Evolutionary conservation across 2,113 vertebrate species (phyloP), one percentile per base, ranked within the genome.

Genomic region (Tiliqua scincoides): DNA sequence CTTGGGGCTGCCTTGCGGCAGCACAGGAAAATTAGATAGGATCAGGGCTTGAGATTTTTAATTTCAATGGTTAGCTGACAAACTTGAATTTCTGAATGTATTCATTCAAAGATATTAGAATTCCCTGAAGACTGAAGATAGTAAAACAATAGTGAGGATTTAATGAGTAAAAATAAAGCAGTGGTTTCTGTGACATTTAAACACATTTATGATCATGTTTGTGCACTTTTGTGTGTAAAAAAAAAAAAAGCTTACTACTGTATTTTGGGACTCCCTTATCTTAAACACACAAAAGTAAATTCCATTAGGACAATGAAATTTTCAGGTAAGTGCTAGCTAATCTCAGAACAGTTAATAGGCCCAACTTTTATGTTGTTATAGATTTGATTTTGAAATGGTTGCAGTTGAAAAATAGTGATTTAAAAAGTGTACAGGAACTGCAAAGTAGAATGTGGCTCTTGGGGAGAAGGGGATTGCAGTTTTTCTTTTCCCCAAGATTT

Each of bases 61-160:
- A n/a, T n/a, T n/a, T n/a, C n/a, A n/a, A n/a, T n/a, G n/a, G n/a
- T 88, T 91, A 93, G 93, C 83, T 89, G 74, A 90, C 85, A 59
- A 89, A 79, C 85, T 91, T 79, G 17, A 73, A 92, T 81, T 85
- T 93, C 80, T 89, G 65, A 15, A 82, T 87, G 88, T 76, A 91
- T 88, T 62, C 76, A 52, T 86, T 88, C 37, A 82, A 82, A 82
- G n/a, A 83, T 82, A 76, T 25, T 89, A 91, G 54, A 8, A 25
- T 90, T 81, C 88, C 20, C 10, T 25, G 70, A 79, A 83, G 83
- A 81, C 70, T 87, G 79, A 59, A 87, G 79, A 80, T 79, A 3
- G 35, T 63, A 43, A 89, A 30, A 6, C 77, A 23, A 12, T 86
- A 30, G 54, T 85, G 59, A 74, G 71, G 88, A 25, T 6, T 14